Conservation (phyloP, 2,888 invertebrate species). For the Chrysomela aeneicollis region DNA sequence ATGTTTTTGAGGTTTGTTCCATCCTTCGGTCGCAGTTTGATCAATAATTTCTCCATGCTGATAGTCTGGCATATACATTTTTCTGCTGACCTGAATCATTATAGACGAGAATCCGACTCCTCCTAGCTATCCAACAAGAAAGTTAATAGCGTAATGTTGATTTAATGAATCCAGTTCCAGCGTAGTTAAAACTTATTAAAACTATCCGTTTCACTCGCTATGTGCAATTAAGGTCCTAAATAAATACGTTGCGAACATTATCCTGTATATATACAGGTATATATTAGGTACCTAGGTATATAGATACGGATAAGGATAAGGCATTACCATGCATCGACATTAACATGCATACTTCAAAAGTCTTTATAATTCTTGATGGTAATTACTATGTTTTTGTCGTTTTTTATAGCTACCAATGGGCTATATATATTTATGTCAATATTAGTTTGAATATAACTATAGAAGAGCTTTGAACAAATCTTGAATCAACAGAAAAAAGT, state of each 20-base stretch:
- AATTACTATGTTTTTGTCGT: no score
- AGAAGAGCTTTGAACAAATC: no score
- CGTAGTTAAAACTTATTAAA: slow-evolving; percentile 43
- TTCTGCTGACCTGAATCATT: slow-evolving; percentile 13
- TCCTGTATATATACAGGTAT: slow-evolving; percentile 10
- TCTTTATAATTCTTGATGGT: no score
- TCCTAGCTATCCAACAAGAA: slow-evolving; percentile 17
- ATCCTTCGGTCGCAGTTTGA: not conserved
- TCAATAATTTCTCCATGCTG: not conserved
- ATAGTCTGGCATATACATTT: not conserved
- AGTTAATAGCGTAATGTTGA: slow-evolving; percentile 40
- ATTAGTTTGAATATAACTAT: no score
- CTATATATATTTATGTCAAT: no score
- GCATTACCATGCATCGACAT: not conserved
- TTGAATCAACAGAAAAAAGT: no score
- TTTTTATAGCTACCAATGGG: no score
- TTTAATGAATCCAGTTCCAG: slow-evolving; percentile 41
- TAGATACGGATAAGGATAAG: not conserved
- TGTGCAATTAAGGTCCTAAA: slow-evolving; percentile 50
- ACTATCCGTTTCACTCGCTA: slow-evolving; percentile 47
- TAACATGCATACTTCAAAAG: not conserved
- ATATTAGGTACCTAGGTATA: not conserved
- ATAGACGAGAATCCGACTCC: slow-evolving; percentile 2
- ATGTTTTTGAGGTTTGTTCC: not conserved
- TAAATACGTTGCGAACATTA: slow-evolving; percentile 48